Conservation (phyloP, 2,888 invertebrate species). For the Boloria selene region DNA sequence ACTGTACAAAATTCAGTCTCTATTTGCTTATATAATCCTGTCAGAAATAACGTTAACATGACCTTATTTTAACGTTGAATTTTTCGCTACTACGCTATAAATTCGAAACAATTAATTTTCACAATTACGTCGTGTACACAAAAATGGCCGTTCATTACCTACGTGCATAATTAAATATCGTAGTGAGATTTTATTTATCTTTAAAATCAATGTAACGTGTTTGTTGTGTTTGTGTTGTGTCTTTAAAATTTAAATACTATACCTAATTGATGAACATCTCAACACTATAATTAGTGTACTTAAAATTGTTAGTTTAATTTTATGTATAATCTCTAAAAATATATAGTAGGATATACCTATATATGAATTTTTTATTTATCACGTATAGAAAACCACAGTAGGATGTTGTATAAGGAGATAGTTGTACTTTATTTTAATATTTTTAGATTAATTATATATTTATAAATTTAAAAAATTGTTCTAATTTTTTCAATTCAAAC, state of each 20-base stretch:
- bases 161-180: slow-evolving; percentile 16
- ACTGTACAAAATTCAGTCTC: too few species aligned
- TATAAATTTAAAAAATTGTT: too few species aligned
- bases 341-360: too few species aligned
- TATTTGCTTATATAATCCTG: neutral
- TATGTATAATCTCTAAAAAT: too few species aligned
- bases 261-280: neutral
- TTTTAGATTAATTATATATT: too few species aligned
- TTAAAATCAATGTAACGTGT: slow-evolving; percentile 1
- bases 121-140: slow-evolving; percentile 23
- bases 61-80: neutral
- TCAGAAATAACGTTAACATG: neutral
- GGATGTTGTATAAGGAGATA: too few species aligned
- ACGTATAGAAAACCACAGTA: too few species aligned
- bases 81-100: slow-evolving; percentile 7
- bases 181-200: slow-evolving; percentile 10
- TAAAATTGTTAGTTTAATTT: too few species aligned
- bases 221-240: neutral
- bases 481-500: too few species aligned
- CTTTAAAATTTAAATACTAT: neutral
- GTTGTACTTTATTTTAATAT: too few species aligned
- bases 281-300: too few species aligned
- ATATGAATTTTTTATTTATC: too few species aligned
- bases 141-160: slow-evolving; percentile 25
- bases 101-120: slow-evolving; percentile 27